These are phyloP conservation scores for Herminia tarsipennalis DNA, from an alignment of 2,888 invertebrate genomes.

Conservation along the genomic window DNA sequence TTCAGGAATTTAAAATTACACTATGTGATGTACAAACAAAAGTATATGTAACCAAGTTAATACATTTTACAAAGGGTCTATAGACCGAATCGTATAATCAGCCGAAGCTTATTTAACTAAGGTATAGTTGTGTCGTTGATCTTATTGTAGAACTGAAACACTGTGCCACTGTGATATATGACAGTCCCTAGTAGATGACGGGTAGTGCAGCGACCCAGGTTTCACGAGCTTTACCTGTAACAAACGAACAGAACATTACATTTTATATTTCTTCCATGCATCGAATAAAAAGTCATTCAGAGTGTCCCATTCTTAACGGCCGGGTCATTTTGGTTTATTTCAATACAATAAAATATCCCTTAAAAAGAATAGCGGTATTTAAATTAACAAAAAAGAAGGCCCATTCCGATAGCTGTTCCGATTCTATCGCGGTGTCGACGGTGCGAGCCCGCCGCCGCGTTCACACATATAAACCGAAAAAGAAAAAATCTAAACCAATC, in stretches of 20 bases:
- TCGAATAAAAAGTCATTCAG: slow-evolving; percentile 29
- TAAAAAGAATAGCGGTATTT: slow-evolving; percentile 79
- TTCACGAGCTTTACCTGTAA: slow-evolving; percentile 80
- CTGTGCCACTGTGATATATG: slow-evolving; percentile 71
- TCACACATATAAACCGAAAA: slow-evolving; percentile 82
- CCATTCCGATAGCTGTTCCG: slow-evolving; percentile 71
- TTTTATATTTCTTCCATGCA: slow-evolving; percentile 17
- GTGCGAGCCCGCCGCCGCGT: slow-evolving; percentile 75
- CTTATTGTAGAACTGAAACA: slow-evolving; percentile 60
- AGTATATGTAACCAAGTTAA: slow-evolving; percentile 60
- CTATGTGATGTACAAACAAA: slow-evolving; percentile 70
- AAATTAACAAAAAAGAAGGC: slow-evolving; percentile 79
- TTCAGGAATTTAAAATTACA: slow-evolving; percentile 65
- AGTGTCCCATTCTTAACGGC: slow-evolving; percentile 34
- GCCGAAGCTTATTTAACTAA: slow-evolving; percentile 54
- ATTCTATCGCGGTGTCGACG: slow-evolving; percentile 72
- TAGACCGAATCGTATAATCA: slow-evolving; percentile 54
- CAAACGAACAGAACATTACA: slow-evolving; percentile 52
- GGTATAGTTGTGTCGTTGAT: slow-evolving; percentile 48
- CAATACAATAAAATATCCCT: slow-evolving; percentile 58
- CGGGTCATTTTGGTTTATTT: slow-evolving; percentile 43
- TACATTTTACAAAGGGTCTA: slow-evolving; percentile 57
- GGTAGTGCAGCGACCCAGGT: slow-evolving; percentile 69
- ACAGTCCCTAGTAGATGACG: slow-evolving; percentile 58
- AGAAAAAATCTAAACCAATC: slow-evolving; percentile 80